Percentiles rank a stretch among this genome's conserved stretches.
These are phyloP conservation scores for Chromoteleia sp. DNA, from an alignment of 2,888 invertebrate genomes.

Conservation along the genomic window DNA sequence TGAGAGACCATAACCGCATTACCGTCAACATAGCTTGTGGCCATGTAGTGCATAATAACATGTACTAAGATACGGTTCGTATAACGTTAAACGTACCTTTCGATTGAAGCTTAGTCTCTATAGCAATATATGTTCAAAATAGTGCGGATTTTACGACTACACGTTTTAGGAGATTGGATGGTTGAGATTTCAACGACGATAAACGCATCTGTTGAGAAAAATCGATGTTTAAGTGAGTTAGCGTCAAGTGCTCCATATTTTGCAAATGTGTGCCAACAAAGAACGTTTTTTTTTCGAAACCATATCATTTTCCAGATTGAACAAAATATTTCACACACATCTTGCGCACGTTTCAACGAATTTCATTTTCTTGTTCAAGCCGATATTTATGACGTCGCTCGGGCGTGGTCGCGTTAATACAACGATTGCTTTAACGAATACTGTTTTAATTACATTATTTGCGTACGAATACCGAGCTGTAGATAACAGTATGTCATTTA, in stretches of 20 bases:
- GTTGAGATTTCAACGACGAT: conserved; percentile 14
- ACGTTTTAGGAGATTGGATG: conserved; percentile 20
- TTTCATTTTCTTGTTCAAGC: conserved; percentile 11
- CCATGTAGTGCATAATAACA: conserved; percentile 7
- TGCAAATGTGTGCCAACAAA: neutral
- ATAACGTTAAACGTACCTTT: conserved; percentile 1
- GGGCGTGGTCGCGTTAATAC: neutral
- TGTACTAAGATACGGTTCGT: too few relatives aligned
- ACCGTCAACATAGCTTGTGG: conserved; percentile 8
- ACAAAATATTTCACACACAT: neutral
- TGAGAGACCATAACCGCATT: conserved; percentile 14
- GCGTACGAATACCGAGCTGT: too few relatives aligned
- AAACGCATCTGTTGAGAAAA: conserved; percentile 22
- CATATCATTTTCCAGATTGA: neutral
- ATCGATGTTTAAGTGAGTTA: conserved; percentile 4
- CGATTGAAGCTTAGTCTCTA: neutral
- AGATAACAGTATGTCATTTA: too few relatives aligned
- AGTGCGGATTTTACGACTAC: neutral
- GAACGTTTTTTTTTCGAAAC: conserved; percentile 4
- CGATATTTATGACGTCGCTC: conserved; percentile 11
- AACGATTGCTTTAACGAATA: conserved; percentile 13
- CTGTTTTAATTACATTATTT: conserved; percentile 27
- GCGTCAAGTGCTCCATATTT: neutral
- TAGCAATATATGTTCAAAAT: neutral
- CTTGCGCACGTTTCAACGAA: neutral